These are phyloP conservation scores for Rhopalosiphum maidis DNA, from an alignment of 1,140 invertebrate species.

Conservation along the genomic window DNA sequence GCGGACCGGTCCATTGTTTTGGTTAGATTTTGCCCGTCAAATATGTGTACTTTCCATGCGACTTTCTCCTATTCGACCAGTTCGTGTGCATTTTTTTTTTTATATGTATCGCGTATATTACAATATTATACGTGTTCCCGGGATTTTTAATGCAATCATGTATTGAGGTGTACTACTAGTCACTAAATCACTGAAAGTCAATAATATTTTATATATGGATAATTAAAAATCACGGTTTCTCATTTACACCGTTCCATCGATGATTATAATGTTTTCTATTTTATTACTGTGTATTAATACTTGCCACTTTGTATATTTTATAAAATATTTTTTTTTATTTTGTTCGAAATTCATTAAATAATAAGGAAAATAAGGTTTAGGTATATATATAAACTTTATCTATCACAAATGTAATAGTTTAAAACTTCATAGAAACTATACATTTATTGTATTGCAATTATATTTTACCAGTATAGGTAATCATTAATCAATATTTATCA, in stretches of 20 bases:
- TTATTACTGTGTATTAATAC: not conserved
- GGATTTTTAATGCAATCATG: not conserved
- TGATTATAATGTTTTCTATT: not conserved
- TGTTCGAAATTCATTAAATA: not conserved
- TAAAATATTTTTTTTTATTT: not conserved
- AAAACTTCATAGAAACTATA: not conserved
- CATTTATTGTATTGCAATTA: not conserved
- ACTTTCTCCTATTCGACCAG: constrained; percentile 26
- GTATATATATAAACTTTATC: not conserved
- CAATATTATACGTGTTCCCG: not conserved
- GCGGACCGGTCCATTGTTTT: not conserved
- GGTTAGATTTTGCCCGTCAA: not conserved
- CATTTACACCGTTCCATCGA: not conserved
- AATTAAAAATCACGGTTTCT: constrained; percentile 24
- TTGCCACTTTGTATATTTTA: not conserved
- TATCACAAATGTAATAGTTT: not conserved
- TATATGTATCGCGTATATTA: constrained; percentile 7
- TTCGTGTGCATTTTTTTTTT: not conserved
- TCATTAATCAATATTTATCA: not conserved
- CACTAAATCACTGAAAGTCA: constrained; percentile 31
- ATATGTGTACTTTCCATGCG: not conserved
- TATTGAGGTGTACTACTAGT: not conserved
- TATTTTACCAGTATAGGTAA: not conserved
- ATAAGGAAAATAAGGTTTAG: not conserved
- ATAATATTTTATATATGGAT: not conserved